Conservation (phyloP, 2,797 vertebrate species). For the Parotocinclus haroldoi region DNA sequence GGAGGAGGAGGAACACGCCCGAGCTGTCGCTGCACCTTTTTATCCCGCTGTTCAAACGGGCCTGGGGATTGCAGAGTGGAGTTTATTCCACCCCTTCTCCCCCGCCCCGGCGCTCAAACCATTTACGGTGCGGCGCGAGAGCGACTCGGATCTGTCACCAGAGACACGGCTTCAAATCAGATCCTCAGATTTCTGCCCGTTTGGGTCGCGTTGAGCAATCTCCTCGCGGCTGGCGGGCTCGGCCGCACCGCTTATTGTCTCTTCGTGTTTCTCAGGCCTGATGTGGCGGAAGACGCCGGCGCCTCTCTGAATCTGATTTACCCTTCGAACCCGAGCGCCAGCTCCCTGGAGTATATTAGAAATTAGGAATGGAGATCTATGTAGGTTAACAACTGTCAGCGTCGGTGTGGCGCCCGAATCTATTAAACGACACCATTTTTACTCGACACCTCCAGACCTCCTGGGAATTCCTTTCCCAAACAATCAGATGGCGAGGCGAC, state of each 20-base stretch:
- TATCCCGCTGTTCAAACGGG: conserved; percentile 71
- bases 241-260: conserved; percentile 32
- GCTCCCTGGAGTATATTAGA: conserved; percentile 25
- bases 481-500: conserved; percentile 47
- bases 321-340: neutral
- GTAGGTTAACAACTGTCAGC: conserved; percentile 48
- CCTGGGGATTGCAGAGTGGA: conserved; percentile 71
- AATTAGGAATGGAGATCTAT: conserved; percentile 45
- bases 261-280: conserved; percentile 14
- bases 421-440: conserved; percentile 57
- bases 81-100: conserved; percentile 65
- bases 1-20: conserved; percentile 66
- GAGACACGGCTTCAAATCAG: conserved; percentile 64
- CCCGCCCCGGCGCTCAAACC: conserved; percentile 61
- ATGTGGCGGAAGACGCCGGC: too few relatives aligned
- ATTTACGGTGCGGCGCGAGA: conserved; percentile 62
- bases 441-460: conserved; percentile 49
- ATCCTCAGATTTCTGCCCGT: conserved; percentile 53
- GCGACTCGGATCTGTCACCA: conserved; percentile 62
- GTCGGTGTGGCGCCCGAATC: conserved; percentile 42
- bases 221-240: conserved; percentile 21
- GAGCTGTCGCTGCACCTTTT: conserved; percentile 68
- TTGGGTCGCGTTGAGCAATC: conserved; percentile 49
- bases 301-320: too few relatives aligned
- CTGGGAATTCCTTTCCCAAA: conserved; percentile 60